Base-by-base conservation (phyloP, 2,888 invertebrate species). In the Leptopterna dolabrata region DNA sequence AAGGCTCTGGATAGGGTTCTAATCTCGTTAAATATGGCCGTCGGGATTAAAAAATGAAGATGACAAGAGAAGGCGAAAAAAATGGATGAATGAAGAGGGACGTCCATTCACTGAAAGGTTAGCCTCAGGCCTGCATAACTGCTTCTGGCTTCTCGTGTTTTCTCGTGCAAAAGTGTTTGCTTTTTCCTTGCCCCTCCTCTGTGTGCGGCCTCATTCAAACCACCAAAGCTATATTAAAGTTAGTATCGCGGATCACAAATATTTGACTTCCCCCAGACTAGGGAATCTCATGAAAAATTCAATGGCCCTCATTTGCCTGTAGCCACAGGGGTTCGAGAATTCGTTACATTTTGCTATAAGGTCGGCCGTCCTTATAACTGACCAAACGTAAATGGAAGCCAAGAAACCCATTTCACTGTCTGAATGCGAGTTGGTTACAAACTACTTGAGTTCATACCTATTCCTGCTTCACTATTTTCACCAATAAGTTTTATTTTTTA, bases 21-120 rank as follows among this genome's bases (percentile, higher is more conserved):
- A 73, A 73, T 73, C 73, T 73, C 73, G 73, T 73, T 73, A 73
- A 73, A 73, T 73, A 73, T 30, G 73, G 73, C 73, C 36, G 73
- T 41, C 19, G 73, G 73, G 41, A 73, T 73, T 36, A 73, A 73
- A 73, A 73, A 73, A 73, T 36, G 73, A 73, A 73, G 73, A 73
- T 73, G 73, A 73, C 73, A 73, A 41, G 36, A 36, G 30, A 30
- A 73, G 14, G 73, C 7, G 36, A 19, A 73, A 29, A 41, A 73
- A 73, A 36, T 63, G 70, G 29, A 73, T 63, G 63, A 24, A 63
- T 63, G 63, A 63, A 63, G 19, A 24, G 63, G 24, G 63, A 63
- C 24, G 24, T 19, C 16, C 51, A n/a, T 27, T 19, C 63, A 63
- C 19, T 24, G 9, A 63, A 13, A n/a, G 27, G 63, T 63, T 63